Evolutionary conservation across 2,113 vertebrate species (phyloP), one percentile per base, ranked within the genome.

Genomic region (Eolophus roseicapilla): DNA sequence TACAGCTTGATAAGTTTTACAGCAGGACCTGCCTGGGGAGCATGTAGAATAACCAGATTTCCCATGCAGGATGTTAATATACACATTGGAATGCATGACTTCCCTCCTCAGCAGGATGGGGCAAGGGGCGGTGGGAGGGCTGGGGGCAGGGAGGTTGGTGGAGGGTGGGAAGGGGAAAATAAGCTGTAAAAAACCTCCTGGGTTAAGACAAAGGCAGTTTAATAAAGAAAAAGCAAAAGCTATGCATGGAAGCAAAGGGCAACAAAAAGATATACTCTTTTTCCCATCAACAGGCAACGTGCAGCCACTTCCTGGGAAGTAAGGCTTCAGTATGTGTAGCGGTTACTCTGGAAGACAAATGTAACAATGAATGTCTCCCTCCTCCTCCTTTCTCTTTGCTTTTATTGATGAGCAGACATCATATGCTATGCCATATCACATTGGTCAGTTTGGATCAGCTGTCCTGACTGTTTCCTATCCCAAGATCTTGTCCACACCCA

Each of bases 311-410:
- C n/a, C 20, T 35, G 13, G 57, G 33, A 59, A 59, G 57, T 59
- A 59, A 8, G 57, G 21, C 57, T 59, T 59, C 33, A 59, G 27
- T 12, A 65, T 1, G 5, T 3, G 1, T 41, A 37, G 77, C 0
- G 1, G 11, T 67, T 33, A 46, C 21, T 65, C 50, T 1, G 3
- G 43, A 43, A 49, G 31, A 81, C 46, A 69, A 52, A 27, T 1
- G 1, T 53, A 53, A 16, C 12, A 39, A 18, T 0, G 3, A 46
- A 79, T 39, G 23, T 2, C 3, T 11, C 3, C 5, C 10, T 9
- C 16, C 7, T 43, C 18, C 37, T 5, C 14, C 13, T 11, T 50
- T 69, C 27, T 50, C 6, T 15, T 35, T 6, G 15, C 4, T 35
- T 77, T 43, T 68, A 59, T 50, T 59, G 43, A 12, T 86, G 44